Evolutionary conservation across 2,888 invertebrate species (phyloP).

Genomic region (Brenthis hecate): DNA sequence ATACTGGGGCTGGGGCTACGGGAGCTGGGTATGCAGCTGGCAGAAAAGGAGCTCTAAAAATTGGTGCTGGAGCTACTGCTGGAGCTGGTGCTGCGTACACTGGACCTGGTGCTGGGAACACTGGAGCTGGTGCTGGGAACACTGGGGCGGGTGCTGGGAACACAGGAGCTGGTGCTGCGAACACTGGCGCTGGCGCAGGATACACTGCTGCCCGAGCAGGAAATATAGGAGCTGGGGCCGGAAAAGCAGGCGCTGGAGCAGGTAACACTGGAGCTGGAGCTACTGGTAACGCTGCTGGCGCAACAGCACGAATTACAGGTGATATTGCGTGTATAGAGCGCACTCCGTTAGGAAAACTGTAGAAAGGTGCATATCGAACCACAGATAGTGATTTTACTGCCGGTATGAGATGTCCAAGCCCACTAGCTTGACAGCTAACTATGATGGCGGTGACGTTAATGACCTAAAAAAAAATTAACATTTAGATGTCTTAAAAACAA

Average conservation of each 20-base stretch:
- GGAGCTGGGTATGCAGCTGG: too few species aligned
- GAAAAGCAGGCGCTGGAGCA: slow-evolving; percentile 38
- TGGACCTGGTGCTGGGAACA: slow-evolving; percentile 46
- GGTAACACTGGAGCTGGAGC: slow-evolving; percentile 48
- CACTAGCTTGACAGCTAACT: slow-evolving; percentile 73
- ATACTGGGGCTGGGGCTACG: slow-evolving; percentile 39
- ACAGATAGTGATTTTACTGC: slow-evolving; percentile 65
- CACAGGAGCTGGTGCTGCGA: slow-evolving; percentile 40
- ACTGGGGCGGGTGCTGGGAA: slow-evolving; percentile 43
- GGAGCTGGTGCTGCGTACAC: slow-evolving; percentile 42
- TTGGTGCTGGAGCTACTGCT: slow-evolving; percentile 37
- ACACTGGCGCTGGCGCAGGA: slow-evolving; percentile 46
- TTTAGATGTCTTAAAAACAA: slow-evolving; percentile 2
- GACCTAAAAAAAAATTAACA: slow-evolving; percentile 54
- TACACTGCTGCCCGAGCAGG: slow-evolving; percentile 45
- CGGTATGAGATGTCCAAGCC: slow-evolving; percentile 63
- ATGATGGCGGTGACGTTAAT: slow-evolving; percentile 59
- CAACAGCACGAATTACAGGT: slow-evolving; percentile 50
- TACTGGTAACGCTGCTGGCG: slow-evolving; percentile 47
- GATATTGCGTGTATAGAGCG: slow-evolving; percentile 73
- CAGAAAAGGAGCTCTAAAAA: neutral
- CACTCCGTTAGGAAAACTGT: slow-evolving; percentile 69
- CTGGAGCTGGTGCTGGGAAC: slow-evolving; percentile 55
- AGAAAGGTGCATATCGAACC: slow-evolving; percentile 75
- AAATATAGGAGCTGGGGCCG: slow-evolving; percentile 42